Base-by-base conservation (phyloP, 2,113 vertebrate genomes). In the Mustelus asterias region DNA sequence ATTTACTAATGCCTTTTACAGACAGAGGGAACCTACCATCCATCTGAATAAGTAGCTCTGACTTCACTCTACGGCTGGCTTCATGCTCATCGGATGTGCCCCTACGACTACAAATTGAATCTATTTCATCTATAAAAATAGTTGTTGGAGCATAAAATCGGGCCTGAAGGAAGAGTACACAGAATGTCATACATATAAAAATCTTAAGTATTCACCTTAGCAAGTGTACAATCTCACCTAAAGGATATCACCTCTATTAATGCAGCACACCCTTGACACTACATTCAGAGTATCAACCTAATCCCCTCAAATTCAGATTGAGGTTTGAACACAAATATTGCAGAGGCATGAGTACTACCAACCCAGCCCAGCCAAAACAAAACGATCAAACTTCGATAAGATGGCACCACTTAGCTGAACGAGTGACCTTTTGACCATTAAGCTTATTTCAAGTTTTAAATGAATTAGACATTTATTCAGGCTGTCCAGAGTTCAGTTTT, bases 91-190 rank as follows among this genome's bases (percentile, higher is more conserved):
- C 98, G 0, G 98, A 98, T 0, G 98, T 98, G 96, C 98, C 98
- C 96, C 98, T 97, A 90, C 98, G 97, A 96, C 98, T 98, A 96
- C 98, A 98, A 96, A 98, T 98, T 48, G 98, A 98, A 96, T 98
- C 98, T 37, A 98, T 98, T 97, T 98, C 98, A 58, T 98, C 98
- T 92, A 98, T 98, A 97, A 98, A 98, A 97, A 98, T 98, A 0
- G 98, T 98, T 63, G 98, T 97, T 11, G 98, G 98, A 0, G 98
- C 98, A 41, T 98, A 98, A 97, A 98, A 98, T 95, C 97, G 97
- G 1, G 98, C 98, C 98, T 98, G 54, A 95, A 86, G 44, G 24
- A 70, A 96, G 54, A 33, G 16, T 67, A 65, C 18, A 33, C 54
- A 92, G 22, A 89, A 37, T 37, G 5, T 86, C 5, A 37, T 37